phyloP scores from a whole-genome alignment of 1,140 invertebrate species.

The Subanguina moxae region DNA sequence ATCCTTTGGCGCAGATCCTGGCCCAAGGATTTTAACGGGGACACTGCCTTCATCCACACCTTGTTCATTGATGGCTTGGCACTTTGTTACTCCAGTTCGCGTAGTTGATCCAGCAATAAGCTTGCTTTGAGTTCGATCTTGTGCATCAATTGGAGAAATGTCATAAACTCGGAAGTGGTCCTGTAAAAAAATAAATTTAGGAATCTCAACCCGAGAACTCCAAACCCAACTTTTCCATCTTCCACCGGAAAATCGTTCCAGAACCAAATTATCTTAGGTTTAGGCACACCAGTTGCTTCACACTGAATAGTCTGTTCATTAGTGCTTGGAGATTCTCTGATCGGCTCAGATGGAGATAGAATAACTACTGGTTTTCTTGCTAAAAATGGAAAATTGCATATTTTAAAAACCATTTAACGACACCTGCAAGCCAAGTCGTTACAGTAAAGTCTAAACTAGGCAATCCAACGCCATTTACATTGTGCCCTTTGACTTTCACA shows the following conservation, averaged over 20 bases:
- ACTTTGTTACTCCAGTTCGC: conserved; percentile 46
- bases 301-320: conserved; percentile 51
- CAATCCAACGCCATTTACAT: conserved; percentile 51
- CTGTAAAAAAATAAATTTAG: conserved; percentile 10
- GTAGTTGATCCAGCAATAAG: conserved; percentile 52
- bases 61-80: conserved; percentile 54
- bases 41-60: conserved; percentile 47
- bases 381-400: conserved; percentile 40
- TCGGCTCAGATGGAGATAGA: conserved; percentile 31
- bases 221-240: conserved; percentile 49
- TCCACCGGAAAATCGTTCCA: conserved; percentile 51
- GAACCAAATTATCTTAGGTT: conserved; percentile 58
- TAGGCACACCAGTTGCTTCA: conserved; percentile 53
- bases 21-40: conserved; percentile 53
- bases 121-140: conserved; percentile 49
- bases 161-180: conserved; percentile 58
- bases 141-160: conserved; percentile 45
- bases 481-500: conserved; percentile 50
- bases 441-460: conserved; percentile 49
- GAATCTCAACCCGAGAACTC: neutral
- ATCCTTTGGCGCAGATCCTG: conserved; percentile 47
- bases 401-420: neutral
- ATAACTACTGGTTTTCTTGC: conserved; percentile 47
- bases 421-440: conserved; percentile 50
- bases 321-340: conserved; percentile 43